A percentile compares a stretch with the other conserved stretches of the same genome.
Evolutionary conservation across 2,888 invertebrate genomes (phyloP).

Genomic region (Hartigia nigra): DNA sequence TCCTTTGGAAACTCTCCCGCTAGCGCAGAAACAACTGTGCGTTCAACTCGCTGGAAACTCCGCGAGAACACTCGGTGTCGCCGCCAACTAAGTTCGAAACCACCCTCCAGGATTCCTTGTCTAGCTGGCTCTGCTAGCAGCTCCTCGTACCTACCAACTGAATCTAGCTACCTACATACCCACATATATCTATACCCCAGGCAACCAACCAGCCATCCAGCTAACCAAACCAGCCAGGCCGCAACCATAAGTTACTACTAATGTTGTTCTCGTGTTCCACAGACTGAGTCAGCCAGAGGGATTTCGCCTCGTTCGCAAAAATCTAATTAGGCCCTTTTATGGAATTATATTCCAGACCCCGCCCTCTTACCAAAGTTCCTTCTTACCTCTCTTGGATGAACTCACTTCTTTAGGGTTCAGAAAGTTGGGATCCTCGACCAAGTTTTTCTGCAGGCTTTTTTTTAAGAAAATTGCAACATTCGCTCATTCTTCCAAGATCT

Average conservation of each 20-base stretch:
- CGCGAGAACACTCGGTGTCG: slow-evolving; percentile 56
- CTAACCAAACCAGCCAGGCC: slow-evolving; percentile 41
- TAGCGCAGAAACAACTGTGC: slow-evolving; percentile 19
- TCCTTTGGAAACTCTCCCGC: slow-evolving; percentile 38
- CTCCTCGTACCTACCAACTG: slow-evolving; percentile 28
- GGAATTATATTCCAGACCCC: slow-evolving; percentile 24
- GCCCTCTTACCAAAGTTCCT: background rate
- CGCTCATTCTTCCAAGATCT: background rate
- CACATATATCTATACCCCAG: background rate
- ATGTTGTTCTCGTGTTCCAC: slow-evolving; percentile 64
- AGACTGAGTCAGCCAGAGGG: slow-evolving; percentile 32
- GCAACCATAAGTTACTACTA: slow-evolving; percentile 64
- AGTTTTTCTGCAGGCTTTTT: background rate
- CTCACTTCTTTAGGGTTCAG: background rate
- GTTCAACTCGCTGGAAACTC: slow-evolving; percentile 46
- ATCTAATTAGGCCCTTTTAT: slow-evolving; percentile 39
- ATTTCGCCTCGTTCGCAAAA: slow-evolving; percentile 35
- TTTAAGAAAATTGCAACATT: background rate
- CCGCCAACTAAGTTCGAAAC: slow-evolving; percentile 57
- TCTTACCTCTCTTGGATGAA: background rate
- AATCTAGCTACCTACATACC: background rate
- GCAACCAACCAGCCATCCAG: slow-evolving; percentile 14
- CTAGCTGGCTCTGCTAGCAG: slow-evolving; percentile 40
- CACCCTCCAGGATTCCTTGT: slow-evolving; percentile 38
- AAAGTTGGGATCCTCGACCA: background rate